Percentiles rank a stretch among this genome's conserved stretches.
phyloP scores from a whole-genome alignment of 2,113 vertebrate species.

The Tetraodon nigroviridis region DNA sequence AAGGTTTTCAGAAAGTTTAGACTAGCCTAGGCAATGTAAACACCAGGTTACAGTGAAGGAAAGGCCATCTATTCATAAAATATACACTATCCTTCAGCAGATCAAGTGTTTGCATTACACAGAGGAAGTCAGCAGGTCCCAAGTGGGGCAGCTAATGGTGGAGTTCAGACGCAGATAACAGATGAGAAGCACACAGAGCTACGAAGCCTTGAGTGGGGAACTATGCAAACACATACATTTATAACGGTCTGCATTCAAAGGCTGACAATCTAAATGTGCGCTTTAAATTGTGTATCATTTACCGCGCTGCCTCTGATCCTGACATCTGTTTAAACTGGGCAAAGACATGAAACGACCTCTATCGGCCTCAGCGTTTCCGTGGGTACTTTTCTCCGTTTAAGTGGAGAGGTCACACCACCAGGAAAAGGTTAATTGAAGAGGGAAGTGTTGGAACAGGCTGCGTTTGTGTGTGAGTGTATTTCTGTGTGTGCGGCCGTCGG shows the following conservation, averaged over 20 bases:
- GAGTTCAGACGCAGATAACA: conserved; percentile 16
- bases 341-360: conserved; percentile 14
- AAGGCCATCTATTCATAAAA: conserved; percentile 23
- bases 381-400: conserved; percentile 22
- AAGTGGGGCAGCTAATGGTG: conserved; percentile 10
- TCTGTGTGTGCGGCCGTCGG: conserved; percentile 7
- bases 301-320: background rate
- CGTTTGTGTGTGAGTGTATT: conserved; percentile 13
- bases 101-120: conserved; percentile 32
- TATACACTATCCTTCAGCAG: conserved; percentile 7
- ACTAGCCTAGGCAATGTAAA: conserved; percentile 24
- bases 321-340: conserved; percentile 14
- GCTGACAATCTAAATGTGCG: background rate
- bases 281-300: conserved; percentile 3
- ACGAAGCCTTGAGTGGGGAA: background rate
- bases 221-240: background rate
- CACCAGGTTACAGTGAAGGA: conserved; percentile 15
- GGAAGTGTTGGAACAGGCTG: background rate
- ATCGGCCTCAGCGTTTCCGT: conserved; percentile 6
- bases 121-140: conserved; percentile 26
- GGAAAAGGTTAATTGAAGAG: background rate
- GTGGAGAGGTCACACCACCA: background rate
- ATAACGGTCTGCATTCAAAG: background rate
- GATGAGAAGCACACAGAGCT: background rate
- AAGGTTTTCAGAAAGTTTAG: conserved; percentile 12